A percentile compares a stretch with the other conserved stretches of the same genome.
Conservation (phyloP, 2,797 vertebrate species). For the Sparus aurata region DNA sequence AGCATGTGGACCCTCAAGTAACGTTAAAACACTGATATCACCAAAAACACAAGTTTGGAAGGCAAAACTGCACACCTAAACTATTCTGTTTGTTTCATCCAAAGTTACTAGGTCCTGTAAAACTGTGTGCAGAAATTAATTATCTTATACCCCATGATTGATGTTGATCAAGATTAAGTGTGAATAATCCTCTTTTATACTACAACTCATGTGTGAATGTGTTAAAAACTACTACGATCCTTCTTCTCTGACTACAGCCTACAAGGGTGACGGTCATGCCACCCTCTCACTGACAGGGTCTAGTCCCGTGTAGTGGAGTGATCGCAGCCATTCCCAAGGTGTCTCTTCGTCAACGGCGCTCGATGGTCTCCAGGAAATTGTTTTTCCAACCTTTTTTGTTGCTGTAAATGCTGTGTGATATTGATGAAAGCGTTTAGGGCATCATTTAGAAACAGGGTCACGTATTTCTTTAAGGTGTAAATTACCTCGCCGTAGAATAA, state of each 20-base stretch:
- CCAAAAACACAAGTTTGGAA: too few species aligned
- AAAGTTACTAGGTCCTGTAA: not conserved
- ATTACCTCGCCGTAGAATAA: constrained; percentile 47
- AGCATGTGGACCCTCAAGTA: too few species aligned
- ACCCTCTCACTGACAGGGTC: constrained; percentile 28
- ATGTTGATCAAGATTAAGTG: not conserved
- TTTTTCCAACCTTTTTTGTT: constrained; percentile 42
- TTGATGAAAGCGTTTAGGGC: constrained; percentile 47
- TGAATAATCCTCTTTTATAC: not conserved
- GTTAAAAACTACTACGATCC: constrained; percentile 11
- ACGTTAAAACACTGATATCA: not conserved
- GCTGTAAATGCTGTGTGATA: constrained; percentile 43
- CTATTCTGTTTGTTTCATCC: not conserved
- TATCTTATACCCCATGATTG: not conserved
- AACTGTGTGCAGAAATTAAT: not conserved
- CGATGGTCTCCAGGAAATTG: constrained; percentile 46
- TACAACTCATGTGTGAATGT: not conserved
- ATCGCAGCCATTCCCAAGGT: constrained; percentile 52
- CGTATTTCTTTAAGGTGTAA: constrained; percentile 55
- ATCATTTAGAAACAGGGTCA: constrained; percentile 40
- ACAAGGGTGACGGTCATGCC: constrained; percentile 24
- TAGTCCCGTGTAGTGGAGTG: constrained; percentile 15
- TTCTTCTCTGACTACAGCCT: constrained; percentile 24
- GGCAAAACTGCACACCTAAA: not conserved
- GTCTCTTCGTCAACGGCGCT: constrained; percentile 45